These are phyloP conservation scores for Onychomys leucogaster DNA, from an alignment of 2,797 vertebrate genomes.

Conservation along the genomic window DNA sequence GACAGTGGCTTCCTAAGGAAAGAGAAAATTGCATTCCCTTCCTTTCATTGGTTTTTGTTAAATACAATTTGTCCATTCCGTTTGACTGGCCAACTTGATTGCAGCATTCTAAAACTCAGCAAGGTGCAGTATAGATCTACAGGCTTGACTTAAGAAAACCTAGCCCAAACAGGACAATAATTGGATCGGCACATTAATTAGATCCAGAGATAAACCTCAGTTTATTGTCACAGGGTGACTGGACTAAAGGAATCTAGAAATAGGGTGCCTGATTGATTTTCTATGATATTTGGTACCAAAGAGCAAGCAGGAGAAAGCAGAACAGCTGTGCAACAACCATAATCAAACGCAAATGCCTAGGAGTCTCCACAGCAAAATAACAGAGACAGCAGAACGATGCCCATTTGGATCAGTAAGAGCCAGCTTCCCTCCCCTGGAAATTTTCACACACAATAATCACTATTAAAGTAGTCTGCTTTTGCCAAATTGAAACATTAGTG, in stretches of 20 bases:
- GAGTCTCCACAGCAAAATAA: constrained; percentile 47
- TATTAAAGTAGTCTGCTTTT: constrained; percentile 52
- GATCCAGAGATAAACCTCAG: constrained; percentile 64
- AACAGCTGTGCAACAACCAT: constrained; percentile 57
- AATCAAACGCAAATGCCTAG: constrained; percentile 70
- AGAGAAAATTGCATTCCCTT: constrained; percentile 75
- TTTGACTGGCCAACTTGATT: constrained; percentile 70
- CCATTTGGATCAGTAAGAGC: constrained; percentile 64
- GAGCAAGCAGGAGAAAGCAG: constrained; percentile 58
- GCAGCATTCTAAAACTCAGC: constrained; percentile 61
- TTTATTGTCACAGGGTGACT: constrained; percentile 54
- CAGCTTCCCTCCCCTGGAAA: constrained; percentile 46
- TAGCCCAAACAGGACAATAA: constrained; percentile 53
- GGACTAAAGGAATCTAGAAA: constrained; percentile 62
- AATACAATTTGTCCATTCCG: constrained; percentile 71
- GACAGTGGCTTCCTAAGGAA: constrained; percentile 67
- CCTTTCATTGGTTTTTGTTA: constrained; percentile 74
- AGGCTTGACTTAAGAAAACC: constrained; percentile 70
- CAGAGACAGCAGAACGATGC: constrained; percentile 40
- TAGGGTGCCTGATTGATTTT: constrained; percentile 46
- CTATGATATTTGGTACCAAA: constrained; percentile 59
- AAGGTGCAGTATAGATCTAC: constrained; percentile 64
- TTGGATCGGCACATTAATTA: constrained; percentile 76
- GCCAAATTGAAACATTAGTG: constrained; percentile 55
- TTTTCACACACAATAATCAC: constrained; percentile 64